Evolutionary conservation across 2,113 vertebrate species (phyloP), one percentile per base, ranked within the genome.

Genomic region (Mobula hypostoma): DNA sequence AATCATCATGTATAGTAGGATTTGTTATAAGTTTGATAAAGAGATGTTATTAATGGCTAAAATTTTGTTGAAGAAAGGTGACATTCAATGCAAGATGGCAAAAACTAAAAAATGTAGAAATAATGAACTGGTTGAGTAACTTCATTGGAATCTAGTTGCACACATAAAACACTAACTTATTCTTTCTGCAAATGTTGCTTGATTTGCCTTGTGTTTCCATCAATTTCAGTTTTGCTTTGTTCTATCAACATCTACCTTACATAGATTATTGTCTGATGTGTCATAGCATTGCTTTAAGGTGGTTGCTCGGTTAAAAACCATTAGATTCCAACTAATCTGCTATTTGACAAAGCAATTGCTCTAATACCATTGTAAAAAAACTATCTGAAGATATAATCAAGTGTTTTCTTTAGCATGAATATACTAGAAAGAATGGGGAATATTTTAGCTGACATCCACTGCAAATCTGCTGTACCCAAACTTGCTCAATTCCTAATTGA

Each of bases 301-400:
- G 29, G 58, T n/a, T 94, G 93, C 85, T 70, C 74, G 94, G 36
- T 29, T 70, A 58, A n/a, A 14, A 63, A 79, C 58, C 68, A 94
- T 82, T 14, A 94, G 48, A 36, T 56, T 40, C 48, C 94, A 77
- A 79, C 17, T 27, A 83, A 32, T 70, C 90, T 66, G n/a, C 61
- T n/a, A 90, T 5, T 4, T 21, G n/a, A 90, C 63, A 90, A 90
- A 7, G n/a, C 14, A 5, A 90, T 32, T 66, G 61, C 66, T 66
- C 21, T n/a, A 32, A 32, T 90, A 11, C 61, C 9, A 24, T 85
- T 68, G 61, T 66, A 68, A 66, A 66, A 90, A 90, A 66, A 61
- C 61, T n/a, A 32, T 63, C 66, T 90, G 83, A 7, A 66, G 14
- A 36, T 63, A 66, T 27, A 68, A 32, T 90, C 2, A 58, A 32